Conservation (phyloP, 2,797 vertebrate genomes). For the Apogon talboti region DNA sequence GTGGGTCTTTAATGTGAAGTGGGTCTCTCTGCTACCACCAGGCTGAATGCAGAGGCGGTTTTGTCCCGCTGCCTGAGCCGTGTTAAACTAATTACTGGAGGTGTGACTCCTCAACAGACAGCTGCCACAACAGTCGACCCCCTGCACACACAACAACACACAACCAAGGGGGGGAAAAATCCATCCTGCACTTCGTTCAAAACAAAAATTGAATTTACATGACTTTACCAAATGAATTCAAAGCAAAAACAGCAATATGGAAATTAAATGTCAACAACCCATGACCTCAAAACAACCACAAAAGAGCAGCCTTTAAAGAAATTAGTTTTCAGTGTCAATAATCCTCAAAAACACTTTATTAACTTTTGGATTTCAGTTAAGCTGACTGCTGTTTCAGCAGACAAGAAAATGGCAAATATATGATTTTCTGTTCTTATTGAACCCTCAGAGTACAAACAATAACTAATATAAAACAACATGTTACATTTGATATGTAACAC, state of each 20-base stretch:
- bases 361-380: not conserved
- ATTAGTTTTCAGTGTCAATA: constrained; percentile 2
- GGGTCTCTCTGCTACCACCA: constrained; percentile 61
- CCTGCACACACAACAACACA: constrained; percentile 54
- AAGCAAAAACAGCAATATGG: not conserved
- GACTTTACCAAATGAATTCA: not conserved
- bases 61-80: constrained; percentile 64
- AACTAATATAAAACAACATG: not conserved
- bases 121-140: constrained; percentile 71
- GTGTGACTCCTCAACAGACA: constrained; percentile 81
- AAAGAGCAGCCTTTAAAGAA: not conserved
- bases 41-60: constrained; percentile 51
- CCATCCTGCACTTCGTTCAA: not conserved
- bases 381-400: no score
- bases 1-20: constrained; percentile 64
- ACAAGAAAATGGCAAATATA: not conserved
- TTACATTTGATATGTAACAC: no score
- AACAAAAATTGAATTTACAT: constrained; percentile 5
- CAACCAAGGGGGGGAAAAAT: not conserved
- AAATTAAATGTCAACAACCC: constrained; percentile 8
- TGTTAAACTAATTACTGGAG: constrained; percentile 84
- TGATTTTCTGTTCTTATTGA: not conserved
- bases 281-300: not conserved
- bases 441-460: not conserved
- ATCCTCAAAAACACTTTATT: constrained; percentile 1